A percentile compares a stretch with the other conserved stretches of the same genome.
phyloP scores from a whole-genome alignment of 2,888 invertebrate genomes.

The Corbicula japonica region DNA sequence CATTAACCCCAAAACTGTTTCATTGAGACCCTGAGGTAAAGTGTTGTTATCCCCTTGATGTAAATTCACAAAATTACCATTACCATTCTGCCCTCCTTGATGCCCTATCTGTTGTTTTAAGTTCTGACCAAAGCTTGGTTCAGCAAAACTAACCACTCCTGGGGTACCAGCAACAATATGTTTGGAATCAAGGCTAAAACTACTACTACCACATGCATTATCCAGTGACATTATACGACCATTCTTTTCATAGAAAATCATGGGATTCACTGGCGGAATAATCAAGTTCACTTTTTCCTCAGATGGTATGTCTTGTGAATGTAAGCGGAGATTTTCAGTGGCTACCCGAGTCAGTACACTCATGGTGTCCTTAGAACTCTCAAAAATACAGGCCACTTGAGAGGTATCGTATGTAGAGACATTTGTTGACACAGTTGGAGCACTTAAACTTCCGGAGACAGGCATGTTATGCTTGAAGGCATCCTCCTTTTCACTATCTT shows the following conservation, averaged over 20 bases:
- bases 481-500: slow-evolving; percentile 11
- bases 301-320: slow-evolving; percentile 46
- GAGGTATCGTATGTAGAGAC: slow-evolving; percentile 15
- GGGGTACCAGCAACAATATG: slow-evolving; percentile 15
- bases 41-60: not conserved
- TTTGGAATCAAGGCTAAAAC: not conserved
- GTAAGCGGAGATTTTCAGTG: slow-evolving; percentile 55
- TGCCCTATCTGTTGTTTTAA: slow-evolving; percentile 25
- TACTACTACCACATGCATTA: not conserved
- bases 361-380: slow-evolving; percentile 35
- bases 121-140: slow-evolving; percentile 21
- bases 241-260: slow-evolving; percentile 40
- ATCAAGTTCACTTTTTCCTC: slow-evolving; percentile 41
- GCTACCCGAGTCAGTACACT: slow-evolving; percentile 55
- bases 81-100: not conserved
- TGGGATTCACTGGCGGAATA: slow-evolving; percentile 43
- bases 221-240: slow-evolving; percentile 17
- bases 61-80: not conserved
- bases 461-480: too few relatives aligned
- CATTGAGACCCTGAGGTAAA: slow-evolving; percentile 3
- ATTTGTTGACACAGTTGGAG: not conserved
- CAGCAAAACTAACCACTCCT: slow-evolving; percentile 7
- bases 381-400: slow-evolving; percentile 26
- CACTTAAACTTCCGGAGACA: slow-evolving; percentile 6
- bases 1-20: slow-evolving; percentile 29